A percentile compares a stretch with the other conserved stretches of the same genome.
Evolutionary conservation across 2,797 vertebrate species (phyloP).

Genomic region (Acomys russatus): DNA sequence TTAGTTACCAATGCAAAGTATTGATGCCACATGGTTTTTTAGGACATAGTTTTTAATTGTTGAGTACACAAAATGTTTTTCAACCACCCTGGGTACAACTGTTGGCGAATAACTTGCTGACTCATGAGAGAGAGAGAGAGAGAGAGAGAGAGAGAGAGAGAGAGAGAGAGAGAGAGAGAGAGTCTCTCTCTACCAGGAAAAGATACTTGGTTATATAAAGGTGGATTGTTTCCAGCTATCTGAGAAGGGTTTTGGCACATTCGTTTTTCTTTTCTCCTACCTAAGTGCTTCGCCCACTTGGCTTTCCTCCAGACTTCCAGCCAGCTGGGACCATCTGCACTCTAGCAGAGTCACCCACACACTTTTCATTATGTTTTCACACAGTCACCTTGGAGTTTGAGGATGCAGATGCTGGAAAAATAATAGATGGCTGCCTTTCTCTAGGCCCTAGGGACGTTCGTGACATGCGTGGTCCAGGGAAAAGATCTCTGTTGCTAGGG

Average conservation of each 20-base stretch:
- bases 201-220: constrained; percentile 49
- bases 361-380: neutral
- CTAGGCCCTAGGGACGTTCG: neutral
- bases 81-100: neutral
- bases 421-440: neutral
- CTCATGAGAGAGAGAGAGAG: neutral
- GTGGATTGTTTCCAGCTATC: neutral
- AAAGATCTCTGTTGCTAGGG: neutral
- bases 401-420: neutral
- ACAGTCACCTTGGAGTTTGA: neutral
- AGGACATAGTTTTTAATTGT: neutral
- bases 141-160: neutral
- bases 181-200: neutral
- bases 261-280: constrained; percentile 9
- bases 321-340: neutral
- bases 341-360: neutral
- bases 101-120: neutral
- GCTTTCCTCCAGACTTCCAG: neutral
- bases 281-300: neutral
- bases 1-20: neutral
- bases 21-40: neutral
- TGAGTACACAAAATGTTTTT: neutral
- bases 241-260: constrained; percentile 4
- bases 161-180: neutral
- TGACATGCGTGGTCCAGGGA: neutral